Percentiles rank a stretch among this genome's conserved stretches.
Evolutionary conservation across 2,797 vertebrate species (phyloP).

Genomic region (Tokudaia muenninki): DNA sequence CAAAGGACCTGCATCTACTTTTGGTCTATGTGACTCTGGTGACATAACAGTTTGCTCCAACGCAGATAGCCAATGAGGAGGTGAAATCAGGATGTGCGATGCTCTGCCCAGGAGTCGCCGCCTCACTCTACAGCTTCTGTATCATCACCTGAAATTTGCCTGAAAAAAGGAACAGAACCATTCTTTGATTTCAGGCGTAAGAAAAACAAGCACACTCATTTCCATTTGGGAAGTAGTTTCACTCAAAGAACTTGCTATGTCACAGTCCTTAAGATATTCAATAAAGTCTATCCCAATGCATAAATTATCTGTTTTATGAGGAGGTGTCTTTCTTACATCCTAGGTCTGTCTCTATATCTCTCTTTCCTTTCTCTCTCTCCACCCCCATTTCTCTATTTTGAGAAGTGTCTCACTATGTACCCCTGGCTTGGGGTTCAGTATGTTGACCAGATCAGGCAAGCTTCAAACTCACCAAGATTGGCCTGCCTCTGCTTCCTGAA

Average conservation of each 20-base stretch:
- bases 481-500: neutral
- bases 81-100: slow-evolving; percentile 64
- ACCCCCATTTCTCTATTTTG: neutral
- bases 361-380: neutral
- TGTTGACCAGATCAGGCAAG: neutral
- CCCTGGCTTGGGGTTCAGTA: neutral
- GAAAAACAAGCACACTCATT: slow-evolving; percentile 49
- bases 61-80: slow-evolving; percentile 60
- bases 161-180: slow-evolving; percentile 80
- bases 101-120: slow-evolving; percentile 73
- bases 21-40: slow-evolving; percentile 44
- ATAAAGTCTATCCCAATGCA: neutral
- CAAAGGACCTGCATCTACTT: slow-evolving; percentile 43
- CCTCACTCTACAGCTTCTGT: slow-evolving; percentile 89
- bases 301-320: neutral
- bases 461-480: neutral
- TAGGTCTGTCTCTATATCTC: neutral
- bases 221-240: slow-evolving; percentile 42
- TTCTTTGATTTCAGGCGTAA: slow-evolving; percentile 56
- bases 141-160: slow-evolving; percentile 94
- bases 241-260: slow-evolving; percentile 51
- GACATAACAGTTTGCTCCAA: slow-evolving; percentile 33
- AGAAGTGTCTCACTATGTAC: neutral
- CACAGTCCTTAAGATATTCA: slow-evolving; percentile 30
- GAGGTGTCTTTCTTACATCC: slow-evolving; percentile 15